Conservation (phyloP, 2,888 invertebrate species). For the Dioctria rufipes region DNA sequence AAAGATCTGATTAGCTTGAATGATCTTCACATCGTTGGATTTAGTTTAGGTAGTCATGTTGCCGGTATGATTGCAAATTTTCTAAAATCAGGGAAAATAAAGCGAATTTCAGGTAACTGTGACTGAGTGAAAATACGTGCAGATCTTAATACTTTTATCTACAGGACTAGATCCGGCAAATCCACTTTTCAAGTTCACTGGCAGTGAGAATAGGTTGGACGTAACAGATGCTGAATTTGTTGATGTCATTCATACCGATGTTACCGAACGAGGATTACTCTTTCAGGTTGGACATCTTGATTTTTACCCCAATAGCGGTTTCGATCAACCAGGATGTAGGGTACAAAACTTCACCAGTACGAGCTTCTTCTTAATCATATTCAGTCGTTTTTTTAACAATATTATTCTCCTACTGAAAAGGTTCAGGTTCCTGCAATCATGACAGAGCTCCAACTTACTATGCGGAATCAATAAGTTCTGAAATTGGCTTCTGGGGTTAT, state of each 20-base stretch:
- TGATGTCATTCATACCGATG: slow-evolving; percentile 78
- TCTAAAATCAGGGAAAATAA: slow-evolving; percentile 71
- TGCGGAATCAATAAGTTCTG: slow-evolving; percentile 73
- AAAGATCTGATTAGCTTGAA: slow-evolving; percentile 70
- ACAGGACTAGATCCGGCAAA: slow-evolving; percentile 79
- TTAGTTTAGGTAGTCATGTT: slow-evolving; percentile 77
- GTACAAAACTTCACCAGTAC: slow-evolving; percentile 62
- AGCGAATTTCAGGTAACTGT: slow-evolving; percentile 74
- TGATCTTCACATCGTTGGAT: slow-evolving; percentile 76
- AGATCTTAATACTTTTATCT: background rate
- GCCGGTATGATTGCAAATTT: slow-evolving; percentile 74
- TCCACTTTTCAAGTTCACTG: slow-evolving; percentile 75
- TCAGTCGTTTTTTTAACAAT: background rate
- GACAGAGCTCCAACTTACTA: slow-evolving; percentile 75
- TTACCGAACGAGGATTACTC: slow-evolving; percentile 74
- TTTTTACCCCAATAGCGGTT: slow-evolving; percentile 76
- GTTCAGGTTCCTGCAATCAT: slow-evolving; percentile 75
- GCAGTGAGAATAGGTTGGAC: slow-evolving; percentile 73
- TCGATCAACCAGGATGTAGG: slow-evolving; percentile 75
- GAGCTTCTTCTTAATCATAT: background rate
- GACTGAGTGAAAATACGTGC: background rate
- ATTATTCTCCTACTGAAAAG: slow-evolving; percentile 64
- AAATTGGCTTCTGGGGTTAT: slow-evolving; percentile 74
- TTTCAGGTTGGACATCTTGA: slow-evolving; percentile 74
- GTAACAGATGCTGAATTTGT: slow-evolving; percentile 75